phyloP scores from a whole-genome alignment of 2,113 vertebrate genomes.

The Apodemus speciosus region DNA sequence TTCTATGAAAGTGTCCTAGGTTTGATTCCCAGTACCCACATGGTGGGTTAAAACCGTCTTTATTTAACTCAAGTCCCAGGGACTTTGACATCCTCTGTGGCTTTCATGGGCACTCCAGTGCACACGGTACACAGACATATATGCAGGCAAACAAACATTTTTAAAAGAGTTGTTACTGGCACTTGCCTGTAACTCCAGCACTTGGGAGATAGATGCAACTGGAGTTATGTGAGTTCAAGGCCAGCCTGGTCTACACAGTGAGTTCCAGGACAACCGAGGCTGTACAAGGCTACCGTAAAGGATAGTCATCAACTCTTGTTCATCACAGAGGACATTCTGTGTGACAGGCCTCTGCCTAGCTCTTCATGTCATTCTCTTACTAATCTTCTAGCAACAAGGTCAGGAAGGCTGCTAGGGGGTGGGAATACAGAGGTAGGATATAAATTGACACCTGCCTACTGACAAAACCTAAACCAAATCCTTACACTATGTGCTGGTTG shows the following conservation, averaged over 20 bases:
- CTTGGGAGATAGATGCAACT: background rate
- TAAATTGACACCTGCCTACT: background rate
- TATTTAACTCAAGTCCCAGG: background rate
- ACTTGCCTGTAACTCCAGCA: background rate
- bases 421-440: background rate
- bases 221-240: background rate
- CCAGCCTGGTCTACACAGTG: background rate
- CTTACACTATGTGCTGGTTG: accelerated
- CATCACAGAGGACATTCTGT: background rate
- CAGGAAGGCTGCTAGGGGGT: background rate
- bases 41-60: background rate
- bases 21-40: background rate
- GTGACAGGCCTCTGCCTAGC: background rate
- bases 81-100: background rate
- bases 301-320: accelerated
- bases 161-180: background rate
- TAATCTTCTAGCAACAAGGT: background rate
- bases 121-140: background rate
- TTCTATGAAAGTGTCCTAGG: background rate
- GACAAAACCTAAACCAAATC: background rate
- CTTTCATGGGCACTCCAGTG: background rate
- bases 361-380: background rate
- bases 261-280: background rate
- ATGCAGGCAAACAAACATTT: background rate
- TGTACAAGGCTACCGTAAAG: background rate